Evolutionary conservation across 2,113 vertebrate genomes (phyloP), one percentile per base, ranked within the genome.

Genomic region (Origma solitaria): DNA sequence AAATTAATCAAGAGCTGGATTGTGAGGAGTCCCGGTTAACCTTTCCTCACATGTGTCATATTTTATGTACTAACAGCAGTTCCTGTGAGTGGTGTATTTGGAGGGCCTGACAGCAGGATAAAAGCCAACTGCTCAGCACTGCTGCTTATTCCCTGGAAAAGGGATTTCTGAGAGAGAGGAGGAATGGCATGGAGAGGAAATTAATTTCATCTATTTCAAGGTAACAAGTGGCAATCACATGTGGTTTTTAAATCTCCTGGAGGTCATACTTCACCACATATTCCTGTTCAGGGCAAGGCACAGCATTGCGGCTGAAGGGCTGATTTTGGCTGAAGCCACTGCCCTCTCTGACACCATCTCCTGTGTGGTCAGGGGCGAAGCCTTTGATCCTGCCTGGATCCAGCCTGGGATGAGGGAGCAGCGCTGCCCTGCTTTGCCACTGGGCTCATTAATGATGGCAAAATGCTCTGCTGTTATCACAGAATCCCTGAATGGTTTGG

Each of bases 21-120:
- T 42, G 35, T 13, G 28, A 92, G 49, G 53, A 53, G 75, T 79
- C 88, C 35, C 35, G 66, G 75, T 68, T 68, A 79, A 95, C 61
- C 75, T 93, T 85, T 87, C 38, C 61, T 85, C 82, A 31, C 42
- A 5, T 0, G 38, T 89, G 61, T 45, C 49, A 17, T 81, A 78
- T 82, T 92, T 90, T 85, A 87, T 47, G 85, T 20, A 62, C 61
- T 69, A 81, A 58, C 13, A 90, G 73, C 51, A 85, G 82, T 72
- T 82, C 70, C 79, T 70, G 49, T 5, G 88, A 92, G 78, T 58
- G 1, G 4, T n/a, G 44, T 22, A 45, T 58, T 75, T 87, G 78
- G 78, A 58, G 51, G 79, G 12, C 7, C 47, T 88, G 88, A 64
- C 61, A 90, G 82, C 56, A 22, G 82, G 85, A 78, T 79, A 66